Conservation (phyloP, 2,888 invertebrate genomes). For the Helleia helle region DNA sequence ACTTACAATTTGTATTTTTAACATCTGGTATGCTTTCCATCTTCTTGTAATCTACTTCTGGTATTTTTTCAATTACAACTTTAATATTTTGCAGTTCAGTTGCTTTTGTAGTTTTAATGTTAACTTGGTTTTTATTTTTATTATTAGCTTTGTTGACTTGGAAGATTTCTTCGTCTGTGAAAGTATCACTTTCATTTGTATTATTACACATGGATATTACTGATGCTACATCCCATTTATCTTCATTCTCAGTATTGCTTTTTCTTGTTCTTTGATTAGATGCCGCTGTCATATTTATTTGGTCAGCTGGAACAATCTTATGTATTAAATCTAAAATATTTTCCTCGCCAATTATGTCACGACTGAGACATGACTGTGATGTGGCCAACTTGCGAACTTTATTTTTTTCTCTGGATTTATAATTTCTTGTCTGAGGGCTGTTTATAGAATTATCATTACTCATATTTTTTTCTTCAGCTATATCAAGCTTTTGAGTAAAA, state of each 20-base stretch:
- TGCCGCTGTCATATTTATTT: conserved; percentile 41
- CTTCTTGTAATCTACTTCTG: not conserved
- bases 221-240: conserved; percentile 48
- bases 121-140: conserved; percentile 9
- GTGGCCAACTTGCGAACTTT: conserved; percentile 49
- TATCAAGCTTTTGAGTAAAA: conserved; percentile 54
- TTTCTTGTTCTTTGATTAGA: conserved; percentile 30
- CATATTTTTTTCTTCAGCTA: conserved; percentile 39
- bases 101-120: conserved; percentile 5
- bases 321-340: conserved; percentile 54
- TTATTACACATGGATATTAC: conserved; percentile 39
- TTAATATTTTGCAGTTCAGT: not conserved
- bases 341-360: conserved; percentile 41
- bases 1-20: not conserved
- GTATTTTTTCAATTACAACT: conserved; percentile 20
- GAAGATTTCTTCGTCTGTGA: conserved; percentile 58
- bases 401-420: conserved; percentile 41
- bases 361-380: conserved; percentile 46
- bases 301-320: conserved; percentile 52
- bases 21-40: not conserved
- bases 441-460: conserved; percentile 32
- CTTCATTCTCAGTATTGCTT: conserved; percentile 27
- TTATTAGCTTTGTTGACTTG: conserved; percentile 11
- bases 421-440: conserved; percentile 37
- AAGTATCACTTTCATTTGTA: conserved; percentile 49